These are phyloP conservation scores for Sycophila texana DNA, from an alignment of 2,888 invertebrate species.

Conservation along the genomic window DNA sequence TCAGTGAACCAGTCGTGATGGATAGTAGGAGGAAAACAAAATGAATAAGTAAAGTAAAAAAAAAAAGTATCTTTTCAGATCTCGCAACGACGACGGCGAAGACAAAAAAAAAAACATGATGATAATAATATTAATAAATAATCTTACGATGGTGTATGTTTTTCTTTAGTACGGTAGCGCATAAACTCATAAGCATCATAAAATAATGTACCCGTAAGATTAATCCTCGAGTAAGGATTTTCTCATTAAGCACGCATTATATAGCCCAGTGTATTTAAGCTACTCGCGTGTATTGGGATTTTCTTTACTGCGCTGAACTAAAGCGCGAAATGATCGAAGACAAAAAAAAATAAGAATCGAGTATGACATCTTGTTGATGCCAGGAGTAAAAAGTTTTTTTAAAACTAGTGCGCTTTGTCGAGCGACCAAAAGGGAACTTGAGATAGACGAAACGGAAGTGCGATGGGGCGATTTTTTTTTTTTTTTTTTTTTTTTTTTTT, in stretches of 20 bases:
- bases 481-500: slow-evolving; percentile 64
- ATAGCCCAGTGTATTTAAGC: slow-evolving; percentile 58
- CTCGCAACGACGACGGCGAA: slow-evolving; percentile 42
- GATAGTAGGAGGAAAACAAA: background rate
- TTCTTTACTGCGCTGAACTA: slow-evolving; percentile 60
- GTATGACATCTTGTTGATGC: slow-evolving; percentile 52
- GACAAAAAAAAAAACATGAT: slow-evolving; percentile 60
- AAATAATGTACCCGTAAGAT: slow-evolving; percentile 68
- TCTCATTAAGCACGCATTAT: slow-evolving; percentile 66
- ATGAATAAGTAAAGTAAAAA: background rate
- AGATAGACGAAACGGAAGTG: slow-evolving; percentile 72
- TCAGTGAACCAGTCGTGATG: slow-evolving; percentile 5
- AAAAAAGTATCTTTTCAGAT: slow-evolving; percentile 16
- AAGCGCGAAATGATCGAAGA: slow-evolving; percentile 58
- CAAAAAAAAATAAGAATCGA: slow-evolving; percentile 40
- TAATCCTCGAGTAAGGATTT: slow-evolving; percentile 65
- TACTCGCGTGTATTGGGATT: slow-evolving; percentile 65
- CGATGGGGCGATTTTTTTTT: slow-evolving; percentile 74
- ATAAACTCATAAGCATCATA: slow-evolving; percentile 72
- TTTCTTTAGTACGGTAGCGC: slow-evolving; percentile 70
- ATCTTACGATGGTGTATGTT: slow-evolving; percentile 70
- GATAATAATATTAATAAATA: slow-evolving; percentile 64
- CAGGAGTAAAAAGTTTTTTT: slow-evolving; percentile 30
- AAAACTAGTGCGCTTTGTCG: slow-evolving; percentile 59
- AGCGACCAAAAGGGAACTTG: slow-evolving; percentile 31